Conservation (phyloP, 2,113 vertebrate species). For the Melierax canorus region DNA sequence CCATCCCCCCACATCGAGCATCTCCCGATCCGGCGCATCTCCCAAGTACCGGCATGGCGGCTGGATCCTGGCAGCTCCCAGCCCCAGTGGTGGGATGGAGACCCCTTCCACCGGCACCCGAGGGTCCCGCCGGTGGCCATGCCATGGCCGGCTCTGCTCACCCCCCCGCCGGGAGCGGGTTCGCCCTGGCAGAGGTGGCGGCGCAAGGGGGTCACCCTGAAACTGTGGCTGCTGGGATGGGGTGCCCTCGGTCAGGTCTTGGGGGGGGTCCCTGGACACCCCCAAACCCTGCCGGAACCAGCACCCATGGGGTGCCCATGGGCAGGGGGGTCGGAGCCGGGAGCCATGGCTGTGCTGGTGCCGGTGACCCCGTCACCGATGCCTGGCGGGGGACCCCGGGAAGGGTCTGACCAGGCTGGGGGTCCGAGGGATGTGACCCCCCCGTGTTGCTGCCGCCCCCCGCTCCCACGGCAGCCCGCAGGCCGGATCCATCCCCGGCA, state of each 20-base stretch:
- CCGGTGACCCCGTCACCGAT: too few species aligned
- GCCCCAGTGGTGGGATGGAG: accelerated
- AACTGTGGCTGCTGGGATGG: accelerated
- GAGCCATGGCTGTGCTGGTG: not conserved
- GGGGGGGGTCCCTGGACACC: not conserved
- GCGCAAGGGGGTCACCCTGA: not conserved
- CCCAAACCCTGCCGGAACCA: too few species aligned
- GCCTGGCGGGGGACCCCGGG: not conserved
- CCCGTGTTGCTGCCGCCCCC: too few species aligned
- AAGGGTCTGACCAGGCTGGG: too few species aligned
- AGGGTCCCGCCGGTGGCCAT: accelerated
- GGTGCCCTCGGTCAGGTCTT: too few species aligned
- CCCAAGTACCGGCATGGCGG: not conserved
- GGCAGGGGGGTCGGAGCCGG: not conserved
- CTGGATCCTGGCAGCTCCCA: not conserved
- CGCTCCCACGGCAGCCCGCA: too few species aligned
- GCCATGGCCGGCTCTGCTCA: not conserved
- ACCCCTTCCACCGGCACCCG: not conserved
- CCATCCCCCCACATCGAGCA: not conserved
- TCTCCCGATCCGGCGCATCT: not conserved
- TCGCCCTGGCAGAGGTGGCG: accelerated
- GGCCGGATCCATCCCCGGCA: not conserved
- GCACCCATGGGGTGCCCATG: not conserved
- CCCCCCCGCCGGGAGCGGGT: not conserved
- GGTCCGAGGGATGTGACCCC: not conserved